Base-by-base conservation (phyloP, 2,888 invertebrate genomes). In the Dryocosmus kuriphilus region DNA sequence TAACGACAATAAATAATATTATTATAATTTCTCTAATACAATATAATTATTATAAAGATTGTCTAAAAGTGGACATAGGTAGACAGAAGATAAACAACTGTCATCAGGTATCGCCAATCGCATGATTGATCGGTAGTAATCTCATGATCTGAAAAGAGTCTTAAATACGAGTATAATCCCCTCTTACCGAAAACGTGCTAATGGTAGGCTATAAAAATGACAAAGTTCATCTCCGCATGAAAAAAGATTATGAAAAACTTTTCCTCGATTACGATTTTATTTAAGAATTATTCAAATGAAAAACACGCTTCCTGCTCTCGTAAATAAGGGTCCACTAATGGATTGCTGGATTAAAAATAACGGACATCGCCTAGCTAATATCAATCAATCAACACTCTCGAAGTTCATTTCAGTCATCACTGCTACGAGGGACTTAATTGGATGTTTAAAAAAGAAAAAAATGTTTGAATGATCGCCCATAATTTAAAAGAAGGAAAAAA, bases 121-220 rank as follows among this genome's bases (percentile, higher is more conserved):
- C 2, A 27, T 46, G 24, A 67, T 67, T 11, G 46, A 46, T 46
- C 41, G 19, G 27, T 16, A 27, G 38, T 67, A 67, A 67, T 67
- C 67, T 67, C 4, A 46, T 46, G 24, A 67, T 67, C 67, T 67
- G 41, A 67, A 46, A 41, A 67, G 41, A 46, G 41, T 46, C 46
- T 67, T 67, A 41, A 16, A 16, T 9, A 41, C 16, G 41, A 41
- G 41, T 5, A 41, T 46, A 41, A 67, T 67, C 30, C 27, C 30
- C 27, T 67, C 38, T 30, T 46, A 46, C 30, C 67, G 67, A 67
- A 67, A 67, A 67, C 5, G 41, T 41, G 41, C 27, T 46, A 27
- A 9, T 46, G 41, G 24, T 22, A 24, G 19, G n/a, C 22, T 24
- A 19, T 41, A 41, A 4, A 46, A 67, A 67, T 67, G 27, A 67